These are phyloP conservation scores for Platichthys stellatus DNA, from an alignment of 2,113 vertebrate species.

Conservation along the genomic window DNA sequence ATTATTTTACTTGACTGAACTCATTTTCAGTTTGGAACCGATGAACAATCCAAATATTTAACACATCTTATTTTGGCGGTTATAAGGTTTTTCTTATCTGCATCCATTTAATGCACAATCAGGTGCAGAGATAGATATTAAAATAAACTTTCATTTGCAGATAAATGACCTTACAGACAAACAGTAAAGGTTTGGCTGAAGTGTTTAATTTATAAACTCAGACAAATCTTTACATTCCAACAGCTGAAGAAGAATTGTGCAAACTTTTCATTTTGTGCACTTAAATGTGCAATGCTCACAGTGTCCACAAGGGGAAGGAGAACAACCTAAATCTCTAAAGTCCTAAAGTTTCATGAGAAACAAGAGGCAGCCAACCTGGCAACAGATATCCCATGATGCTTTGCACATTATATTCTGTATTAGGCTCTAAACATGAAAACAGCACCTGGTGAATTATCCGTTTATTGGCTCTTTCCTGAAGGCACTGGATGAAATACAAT, in stretches of 20 bases:
- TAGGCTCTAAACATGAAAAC: neutral
- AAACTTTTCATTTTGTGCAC: neutral
- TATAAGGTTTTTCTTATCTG: neutral
- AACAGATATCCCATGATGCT: neutral
- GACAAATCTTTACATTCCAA: neutral
- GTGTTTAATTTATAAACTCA: neutral
- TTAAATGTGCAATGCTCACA: too few relatives aligned
- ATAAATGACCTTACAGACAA: neutral
- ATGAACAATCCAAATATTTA: too few relatives aligned
- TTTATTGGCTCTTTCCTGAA: slow-evolving; percentile 21
- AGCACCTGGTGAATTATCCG: neutral
- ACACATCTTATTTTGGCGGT: too few relatives aligned
- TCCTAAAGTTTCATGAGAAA: too few relatives aligned
- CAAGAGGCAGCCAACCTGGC: neutral
- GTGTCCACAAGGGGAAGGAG: too few relatives aligned
- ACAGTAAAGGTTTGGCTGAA: too few relatives aligned
- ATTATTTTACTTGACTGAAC: too few relatives aligned
- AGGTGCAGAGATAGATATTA: too few relatives aligned
- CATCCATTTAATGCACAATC: neutral
- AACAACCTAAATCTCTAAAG: too few relatives aligned
- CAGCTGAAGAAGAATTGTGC: neutral
- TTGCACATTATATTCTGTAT: neutral
- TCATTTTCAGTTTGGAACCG: too few relatives aligned
- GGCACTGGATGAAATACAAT: neutral
- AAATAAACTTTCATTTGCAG: neutral